Evolutionary conservation across 2,113 vertebrate genomes (phyloP), one percentile per base, ranked within the genome.

Genomic region (Plotosus lineatus): DNA sequence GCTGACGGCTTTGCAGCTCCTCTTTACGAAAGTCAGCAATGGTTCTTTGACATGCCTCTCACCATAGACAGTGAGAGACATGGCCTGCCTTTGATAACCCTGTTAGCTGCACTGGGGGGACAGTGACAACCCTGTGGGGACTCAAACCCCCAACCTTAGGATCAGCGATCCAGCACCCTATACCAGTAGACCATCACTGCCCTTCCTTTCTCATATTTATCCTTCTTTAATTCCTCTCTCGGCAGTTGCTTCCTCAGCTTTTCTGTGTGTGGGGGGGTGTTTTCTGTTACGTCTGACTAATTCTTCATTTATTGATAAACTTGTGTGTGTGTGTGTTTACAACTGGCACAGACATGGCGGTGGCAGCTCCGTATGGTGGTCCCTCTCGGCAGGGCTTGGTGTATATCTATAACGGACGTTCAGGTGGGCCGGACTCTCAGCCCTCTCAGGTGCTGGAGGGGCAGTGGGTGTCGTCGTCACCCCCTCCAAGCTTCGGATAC

Each of bases 401-500:
- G 72, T 99, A 99, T 76, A 96, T 99, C 89, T 95, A 97, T 87
- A 99, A 98, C 12, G 98, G 98, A n/a, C 88, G 95, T 80, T 61
- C 91, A 0, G 83, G 65, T 3, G 98, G 97, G 7, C 90, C 95
- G 6, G 93, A 94, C 66, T 8, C 87, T 0, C 23, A 88, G 0
- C 92, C 95, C 0, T 99, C 98, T 17, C 98, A 99, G 55, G 61
- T 95, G 63, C 93, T 99, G 1, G 92, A 95, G 89, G 98, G 97
- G 1, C 94, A 92, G 68, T 98, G 98, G 98, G 94, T 95, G 0
- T 95, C 96, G 77, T 91, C 90, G 79, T 92, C 90, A 40, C 97
- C 97, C 95, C 98, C 98, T 0, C 91, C 97, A 11, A 99, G 98
- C 89, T 99, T 99, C 75, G 98, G 98, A 0, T 99, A 99, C 87